phyloP scores from a whole-genome alignment of 2,113 vertebrate genomes.

The western clawed frog (Xenopus tropicalis) region DNA sequence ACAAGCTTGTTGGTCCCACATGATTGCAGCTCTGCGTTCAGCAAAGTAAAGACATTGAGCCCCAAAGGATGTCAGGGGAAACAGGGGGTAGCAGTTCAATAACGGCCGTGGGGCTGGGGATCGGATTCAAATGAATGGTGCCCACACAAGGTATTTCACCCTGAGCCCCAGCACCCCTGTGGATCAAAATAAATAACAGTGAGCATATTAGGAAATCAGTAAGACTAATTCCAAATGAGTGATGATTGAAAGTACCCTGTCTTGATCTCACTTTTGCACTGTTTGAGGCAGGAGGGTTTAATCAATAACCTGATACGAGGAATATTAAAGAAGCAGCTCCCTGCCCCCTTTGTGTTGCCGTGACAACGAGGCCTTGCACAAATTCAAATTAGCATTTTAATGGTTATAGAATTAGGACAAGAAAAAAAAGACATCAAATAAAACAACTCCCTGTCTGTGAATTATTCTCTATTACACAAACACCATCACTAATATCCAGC shows the following conservation, averaged over 20 bases:
- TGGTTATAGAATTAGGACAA: slow-evolving; percentile 37
- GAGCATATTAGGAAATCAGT: no score
- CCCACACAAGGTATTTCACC: no score
- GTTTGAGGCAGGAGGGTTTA: slow-evolving; percentile 15
- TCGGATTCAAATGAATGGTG: no score
- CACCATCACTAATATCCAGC: not conserved
- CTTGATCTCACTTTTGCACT: not conserved
- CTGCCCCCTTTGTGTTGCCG: slow-evolving; percentile 38
- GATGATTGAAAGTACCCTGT: not conserved
- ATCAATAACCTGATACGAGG: slow-evolving; percentile 34
- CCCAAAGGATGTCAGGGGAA: no score
- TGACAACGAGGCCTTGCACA: slow-evolving; percentile 33
- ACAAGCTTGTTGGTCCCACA: no score
- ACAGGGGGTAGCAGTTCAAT: no score
- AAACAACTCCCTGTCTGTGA: slow-evolving; percentile 22
- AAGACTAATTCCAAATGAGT: no score
- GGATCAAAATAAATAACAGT: no score
- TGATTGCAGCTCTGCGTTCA: no score
- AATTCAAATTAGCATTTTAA: slow-evolving; percentile 40
- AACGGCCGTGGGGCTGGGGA: no score
- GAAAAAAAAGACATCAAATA: slow-evolving; percentile 13
- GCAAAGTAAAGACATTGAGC: no score
- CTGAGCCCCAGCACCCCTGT: no score
- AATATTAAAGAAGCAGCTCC: slow-evolving; percentile 17
- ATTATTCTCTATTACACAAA: slow-evolving; percentile 14